Evolutionary conservation across 2,113 vertebrate species (phyloP).

Genomic region (Lanius collurio): DNA sequence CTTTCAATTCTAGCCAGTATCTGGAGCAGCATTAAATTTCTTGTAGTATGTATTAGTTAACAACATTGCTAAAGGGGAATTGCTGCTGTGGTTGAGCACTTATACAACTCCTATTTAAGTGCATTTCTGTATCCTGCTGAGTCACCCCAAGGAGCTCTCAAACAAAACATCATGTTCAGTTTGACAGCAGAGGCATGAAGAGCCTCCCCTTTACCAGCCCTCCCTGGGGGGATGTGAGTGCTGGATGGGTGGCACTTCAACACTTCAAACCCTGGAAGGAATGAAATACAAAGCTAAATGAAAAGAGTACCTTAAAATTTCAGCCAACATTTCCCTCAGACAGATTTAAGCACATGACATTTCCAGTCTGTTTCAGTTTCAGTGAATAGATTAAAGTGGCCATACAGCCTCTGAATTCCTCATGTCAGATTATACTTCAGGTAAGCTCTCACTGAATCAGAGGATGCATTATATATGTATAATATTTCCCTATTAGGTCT

Average conservation of each 20-base stretch:
- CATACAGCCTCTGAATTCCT: neutral
- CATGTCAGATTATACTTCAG: neutral
- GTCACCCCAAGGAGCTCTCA: slow-evolving; percentile 23
- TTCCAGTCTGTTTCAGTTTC: slow-evolving; percentile 32
- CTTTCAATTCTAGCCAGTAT: neutral
- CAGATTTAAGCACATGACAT: neutral
- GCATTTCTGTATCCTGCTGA: slow-evolving; percentile 38
- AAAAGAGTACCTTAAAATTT: neutral
- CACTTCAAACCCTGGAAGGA: neutral
- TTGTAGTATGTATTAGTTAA: neutral
- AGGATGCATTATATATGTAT: neutral
- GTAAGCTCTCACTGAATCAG: neutral
- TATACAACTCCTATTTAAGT: slow-evolving; percentile 13
- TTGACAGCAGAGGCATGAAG: neutral
- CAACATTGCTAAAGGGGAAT: slow-evolving; percentile 12
- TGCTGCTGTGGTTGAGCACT: neutral
- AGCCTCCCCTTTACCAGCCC: neutral
- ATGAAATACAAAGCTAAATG: neutral
- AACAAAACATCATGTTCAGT: neutral
- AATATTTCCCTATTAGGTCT: neutral
- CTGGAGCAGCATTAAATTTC: neutral
- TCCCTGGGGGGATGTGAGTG: neutral
- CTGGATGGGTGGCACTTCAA: neutral
- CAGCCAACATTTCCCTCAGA: neutral
- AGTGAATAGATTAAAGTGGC: slow-evolving; percentile 21